Percentiles rank a stretch among this genome's conserved stretches.
Evolutionary conservation across 1,140 invertebrate genomes (phyloP).

Genomic region (Mactra quadrangularis): DNA sequence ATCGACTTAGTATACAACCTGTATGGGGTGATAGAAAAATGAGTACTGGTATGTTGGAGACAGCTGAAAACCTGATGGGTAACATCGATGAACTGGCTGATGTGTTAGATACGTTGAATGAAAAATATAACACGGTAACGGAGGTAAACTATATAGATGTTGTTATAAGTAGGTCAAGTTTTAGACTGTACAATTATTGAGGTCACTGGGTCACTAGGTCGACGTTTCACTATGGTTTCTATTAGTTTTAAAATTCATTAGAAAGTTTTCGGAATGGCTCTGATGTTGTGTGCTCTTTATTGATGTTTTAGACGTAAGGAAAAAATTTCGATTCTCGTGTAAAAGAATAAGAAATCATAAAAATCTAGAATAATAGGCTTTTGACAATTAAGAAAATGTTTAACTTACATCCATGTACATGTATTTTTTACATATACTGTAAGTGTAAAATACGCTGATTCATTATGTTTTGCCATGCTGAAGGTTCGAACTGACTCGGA

Average conservation of each 20-base stretch:
- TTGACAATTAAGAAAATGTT: no score
- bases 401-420: not conserved
- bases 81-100: conserved; percentile 69
- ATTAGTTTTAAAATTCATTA: not conserved
- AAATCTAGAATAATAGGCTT: no score
- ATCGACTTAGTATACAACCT: conserved; percentile 42
- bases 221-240: not conserved
- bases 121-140: conserved; percentile 66
- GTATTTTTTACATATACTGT: no score
- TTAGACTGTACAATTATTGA: not conserved
- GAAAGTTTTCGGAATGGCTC: not conserved
- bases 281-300: not conserved
- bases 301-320: not conserved
- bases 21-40: conserved; percentile 45
- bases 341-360: no score
- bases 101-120: conserved; percentile 65
- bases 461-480: no score
- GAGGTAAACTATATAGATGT: not conserved
- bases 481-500: no score
- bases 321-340: no score
- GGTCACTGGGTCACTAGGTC: not conserved
- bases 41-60: conserved; percentile 62
- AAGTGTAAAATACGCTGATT: no score
- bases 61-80: conserved; percentile 67
- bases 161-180: not conserved